These are phyloP conservation scores for Gracilinanus agilis DNA, from an alignment of 2,113 vertebrate genomes.

Conservation along the genomic window DNA sequence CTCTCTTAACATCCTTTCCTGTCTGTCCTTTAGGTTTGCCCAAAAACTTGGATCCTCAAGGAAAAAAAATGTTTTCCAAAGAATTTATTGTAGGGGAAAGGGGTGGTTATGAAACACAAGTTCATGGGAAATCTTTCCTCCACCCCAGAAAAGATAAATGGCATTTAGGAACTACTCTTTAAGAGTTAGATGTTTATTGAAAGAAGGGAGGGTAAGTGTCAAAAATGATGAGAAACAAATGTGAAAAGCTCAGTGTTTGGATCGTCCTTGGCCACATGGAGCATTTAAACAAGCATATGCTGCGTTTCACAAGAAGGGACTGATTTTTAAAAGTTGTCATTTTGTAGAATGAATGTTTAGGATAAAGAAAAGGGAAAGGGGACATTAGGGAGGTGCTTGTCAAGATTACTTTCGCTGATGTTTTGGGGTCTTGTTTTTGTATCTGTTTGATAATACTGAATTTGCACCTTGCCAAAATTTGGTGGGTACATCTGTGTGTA, in stretches of 20 bases:
- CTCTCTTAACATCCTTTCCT: conserved; percentile 41
- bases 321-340: conserved; percentile 71
- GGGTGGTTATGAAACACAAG: conserved; percentile 59
- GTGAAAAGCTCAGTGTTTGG: conserved; percentile 72
- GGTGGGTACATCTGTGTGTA: conserved; percentile 56
- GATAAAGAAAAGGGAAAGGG: conserved; percentile 69
- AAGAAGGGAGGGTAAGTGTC: conserved; percentile 75
- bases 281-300: conserved; percentile 75
- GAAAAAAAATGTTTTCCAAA: conserved; percentile 64
- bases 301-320: conserved; percentile 75
- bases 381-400: conserved; percentile 59
- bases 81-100: conserved; percentile 33
- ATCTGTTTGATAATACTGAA: conserved; percentile 50
- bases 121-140: conserved; percentile 67
- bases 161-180: conserved; percentile 65
- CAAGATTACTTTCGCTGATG: conserved; percentile 71
- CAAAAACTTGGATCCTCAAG: conserved; percentile 56
- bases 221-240: conserved; percentile 77
- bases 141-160: conserved; percentile 56
- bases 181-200: conserved; percentile 75
- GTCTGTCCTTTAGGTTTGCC: conserved; percentile 42
- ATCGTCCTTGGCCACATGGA: conserved; percentile 70
- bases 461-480: not conserved
- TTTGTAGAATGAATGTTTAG: conserved; percentile 72
- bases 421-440: conserved; percentile 63